Evolutionary conservation across 2,888 invertebrate genomes (phyloP), one percentile per base, ranked within the genome.

Genomic region (Apamea anceps): DNA sequence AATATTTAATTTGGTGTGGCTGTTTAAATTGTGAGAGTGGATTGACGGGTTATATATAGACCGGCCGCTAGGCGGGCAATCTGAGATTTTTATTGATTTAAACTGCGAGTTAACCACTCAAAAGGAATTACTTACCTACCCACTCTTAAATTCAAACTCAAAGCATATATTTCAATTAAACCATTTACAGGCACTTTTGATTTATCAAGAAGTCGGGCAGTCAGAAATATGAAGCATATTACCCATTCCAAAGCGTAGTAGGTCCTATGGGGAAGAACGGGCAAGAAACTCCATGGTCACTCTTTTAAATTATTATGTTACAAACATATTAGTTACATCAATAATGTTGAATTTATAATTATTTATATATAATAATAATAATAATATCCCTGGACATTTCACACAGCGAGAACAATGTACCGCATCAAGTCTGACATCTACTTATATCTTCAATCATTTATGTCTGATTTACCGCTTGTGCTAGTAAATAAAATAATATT

Each of bases 1-100:
- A 82, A 80, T 86, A 81, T 77, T 83, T 85, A 86, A 88, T 88
- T 85, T 82, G 60, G 74, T 77, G 48, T 76, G 48, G 67, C 45
- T 76, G n/a, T 60, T 80, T 79, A 66, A 75, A 70, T 75, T 78
- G 45, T 70, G 42, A 77, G 73, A 68, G 79, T 73, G 37, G 60
- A 72, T 79, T 82, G 54, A 42, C 42, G 82, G 57, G 71, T 63
- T 76, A 54, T 32, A 37, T 76, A 54, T 32, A 37, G 18, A 54
- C 28, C 70, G 18, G 28, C 51, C 28, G 28, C 68, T 68, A 12
- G 45, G 54, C 21, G n/a, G 45, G 57, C 28, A 67, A 67, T 81
- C 45, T 62, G 25, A 54, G 63, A 21, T 74, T 81, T 75, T 57
- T 37, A 80, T 67, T 54, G 5, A 81, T 74, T 67, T 1, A 75